Conservation (phyloP, 2,888 invertebrate species). For the Temnothorax ravouxi region DNA sequence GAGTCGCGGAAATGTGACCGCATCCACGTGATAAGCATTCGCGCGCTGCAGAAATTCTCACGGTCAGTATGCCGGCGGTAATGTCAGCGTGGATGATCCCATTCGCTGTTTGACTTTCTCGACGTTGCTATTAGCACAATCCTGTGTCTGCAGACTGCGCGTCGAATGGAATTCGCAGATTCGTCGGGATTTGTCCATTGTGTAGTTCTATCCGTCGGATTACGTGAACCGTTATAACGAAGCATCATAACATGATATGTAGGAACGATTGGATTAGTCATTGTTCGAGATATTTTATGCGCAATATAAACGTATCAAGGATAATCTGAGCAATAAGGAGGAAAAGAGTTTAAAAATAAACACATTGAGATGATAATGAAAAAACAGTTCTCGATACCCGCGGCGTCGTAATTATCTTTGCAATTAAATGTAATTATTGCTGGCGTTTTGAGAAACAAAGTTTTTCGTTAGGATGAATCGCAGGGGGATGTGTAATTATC, state of each 20-base stretch:
- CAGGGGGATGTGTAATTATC: constrained; percentile 7
- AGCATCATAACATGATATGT: neutral
- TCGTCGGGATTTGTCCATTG: neutral
- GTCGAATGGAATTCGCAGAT: neutral
- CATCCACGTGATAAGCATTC: constrained; percentile 42
- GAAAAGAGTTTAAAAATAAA: neutral
- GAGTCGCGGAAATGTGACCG: constrained; percentile 40
- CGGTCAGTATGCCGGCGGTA: constrained; percentile 35
- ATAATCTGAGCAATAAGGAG: neutral
- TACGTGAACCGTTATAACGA: neutral
- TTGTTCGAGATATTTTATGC: constrained; percentile 6
- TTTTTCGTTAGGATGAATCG: neutral
- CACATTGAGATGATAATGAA: neutral
- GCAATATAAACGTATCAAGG: neutral
- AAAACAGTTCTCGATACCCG: neutral
- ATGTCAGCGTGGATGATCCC: neutral
- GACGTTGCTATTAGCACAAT: neutral
- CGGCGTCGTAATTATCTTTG: neutral
- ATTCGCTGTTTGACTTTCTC: neutral
- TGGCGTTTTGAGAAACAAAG: neutral
- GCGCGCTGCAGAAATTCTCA: constrained; percentile 40
- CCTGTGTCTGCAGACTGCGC: neutral
- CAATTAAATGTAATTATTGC: constrained; percentile 3
- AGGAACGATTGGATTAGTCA: neutral
- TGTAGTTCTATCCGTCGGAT: neutral